Conservation (phyloP, 2,888 invertebrate genomes). For the Napeogenes inachia region DNA sequence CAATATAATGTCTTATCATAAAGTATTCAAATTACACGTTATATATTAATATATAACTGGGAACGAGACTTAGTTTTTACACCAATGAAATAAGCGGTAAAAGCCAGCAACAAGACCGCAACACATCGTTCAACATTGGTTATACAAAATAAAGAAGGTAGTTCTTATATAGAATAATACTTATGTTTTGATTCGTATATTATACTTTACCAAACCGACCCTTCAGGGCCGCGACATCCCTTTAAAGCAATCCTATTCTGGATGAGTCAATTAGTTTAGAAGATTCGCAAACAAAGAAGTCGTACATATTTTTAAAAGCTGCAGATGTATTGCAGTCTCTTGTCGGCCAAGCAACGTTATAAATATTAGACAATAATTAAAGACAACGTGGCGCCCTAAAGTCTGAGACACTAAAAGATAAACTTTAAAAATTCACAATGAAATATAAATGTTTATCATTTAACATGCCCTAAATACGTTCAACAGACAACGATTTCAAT, state of each 20-base stretch:
- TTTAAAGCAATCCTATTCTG: too few relatives aligned
- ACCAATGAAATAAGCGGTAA: slow-evolving; percentile 2
- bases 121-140: neutral
- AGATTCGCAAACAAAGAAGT: too few relatives aligned
- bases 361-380: slow-evolving; percentile 27
- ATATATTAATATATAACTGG: slow-evolving; percentile 16
- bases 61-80: slow-evolving; percentile 6
- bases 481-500: slow-evolving; percentile 59
- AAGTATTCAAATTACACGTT: slow-evolving; percentile 10
- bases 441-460: slow-evolving; percentile 28
- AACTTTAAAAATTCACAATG: slow-evolving; percentile 24
- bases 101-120: slow-evolving; percentile 4
- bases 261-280: too few relatives aligned
- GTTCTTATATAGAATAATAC: neutral
- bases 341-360: slow-evolving; percentile 21
- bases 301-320: too few relatives aligned
- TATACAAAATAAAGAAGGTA: neutral
- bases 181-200: neutral
- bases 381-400: slow-evolving; percentile 20
- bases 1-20: slow-evolving; percentile 15
- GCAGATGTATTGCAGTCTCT: slow-evolving; percentile 23
- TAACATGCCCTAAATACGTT: slow-evolving; percentile 58
- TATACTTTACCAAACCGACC: too few relatives aligned
- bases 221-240: too few relatives aligned
- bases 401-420: slow-evolving; percentile 17